Conservation (phyloP, 1,140 invertebrate genomes). For the Leucophenga varia region DNA sequence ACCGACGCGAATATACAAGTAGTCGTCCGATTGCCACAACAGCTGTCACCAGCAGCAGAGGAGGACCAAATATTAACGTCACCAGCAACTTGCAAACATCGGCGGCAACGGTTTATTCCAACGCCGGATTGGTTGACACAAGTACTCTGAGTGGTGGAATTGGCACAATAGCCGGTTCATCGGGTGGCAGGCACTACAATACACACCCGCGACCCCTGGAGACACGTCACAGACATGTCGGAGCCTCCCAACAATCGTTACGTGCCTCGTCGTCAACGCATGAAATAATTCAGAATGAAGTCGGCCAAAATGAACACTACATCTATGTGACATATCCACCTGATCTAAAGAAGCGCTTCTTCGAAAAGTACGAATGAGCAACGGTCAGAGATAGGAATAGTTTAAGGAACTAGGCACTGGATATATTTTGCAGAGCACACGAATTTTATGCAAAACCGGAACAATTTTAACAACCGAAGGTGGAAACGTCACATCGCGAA, state of each 20-base stretch:
- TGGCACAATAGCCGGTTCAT: not conserved
- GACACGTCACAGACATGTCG: conserved; percentile 45
- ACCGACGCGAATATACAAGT: conserved; percentile 56
- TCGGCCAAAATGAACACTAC: conserved; percentile 68
- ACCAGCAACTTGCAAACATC: conserved; percentile 20
- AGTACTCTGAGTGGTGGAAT: not conserved
- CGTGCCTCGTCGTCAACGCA: conserved; percentile 46
- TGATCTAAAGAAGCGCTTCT: conserved; percentile 74
- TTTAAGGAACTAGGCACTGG: too few relatives aligned
- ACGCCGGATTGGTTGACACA: not conserved
- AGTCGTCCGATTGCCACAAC: conserved; percentile 38
- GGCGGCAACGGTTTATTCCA: conserved; percentile 5
- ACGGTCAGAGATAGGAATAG: too few relatives aligned
- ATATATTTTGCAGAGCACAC: too few relatives aligned
- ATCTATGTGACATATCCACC: conserved; percentile 85
- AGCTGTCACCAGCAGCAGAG: conserved; percentile 13
- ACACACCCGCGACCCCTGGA: conserved; percentile 48
- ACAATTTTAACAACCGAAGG: too few relatives aligned
- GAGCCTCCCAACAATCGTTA: conserved; percentile 48
- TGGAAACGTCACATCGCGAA: too few relatives aligned
- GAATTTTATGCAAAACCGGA: too few relatives aligned
- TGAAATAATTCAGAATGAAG: conserved; percentile 50
- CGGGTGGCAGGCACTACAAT: conserved; percentile 38
- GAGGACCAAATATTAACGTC: conserved; percentile 15
- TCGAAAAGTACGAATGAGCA: conserved; percentile 72